phyloP scores from a whole-genome alignment of 2,888 invertebrate genomes.

The Volucella inanis region DNA sequence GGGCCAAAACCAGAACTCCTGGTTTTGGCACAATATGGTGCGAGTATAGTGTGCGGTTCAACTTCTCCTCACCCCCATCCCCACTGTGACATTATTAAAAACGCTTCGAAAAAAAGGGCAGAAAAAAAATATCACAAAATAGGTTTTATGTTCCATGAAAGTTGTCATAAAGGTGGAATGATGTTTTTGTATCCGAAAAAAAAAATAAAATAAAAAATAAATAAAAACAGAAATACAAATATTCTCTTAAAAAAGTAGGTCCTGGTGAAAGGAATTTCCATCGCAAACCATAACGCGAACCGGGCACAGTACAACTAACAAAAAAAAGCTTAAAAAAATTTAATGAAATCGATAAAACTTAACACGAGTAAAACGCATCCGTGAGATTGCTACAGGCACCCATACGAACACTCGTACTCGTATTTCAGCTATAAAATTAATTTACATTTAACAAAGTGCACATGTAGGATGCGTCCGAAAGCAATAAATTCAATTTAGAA shows the following conservation, averaged over 20 bases:
- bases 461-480: constrained; percentile 62
- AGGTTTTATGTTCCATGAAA: not conserved
- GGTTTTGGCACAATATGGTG: constrained; percentile 9
- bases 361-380: constrained; percentile 1
- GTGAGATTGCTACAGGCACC: not conserved
- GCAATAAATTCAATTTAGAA: constrained; percentile 73
- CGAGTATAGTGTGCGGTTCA: not conserved
- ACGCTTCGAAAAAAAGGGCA: not conserved
- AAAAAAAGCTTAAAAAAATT: constrained; percentile 16
- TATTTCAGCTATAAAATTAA: constrained; percentile 66
- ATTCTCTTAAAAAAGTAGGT: not conserved
- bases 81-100: constrained; percentile 43
- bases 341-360: constrained; percentile 48
- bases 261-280: not conserved
- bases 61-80: not conserved
- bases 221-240: not conserved
- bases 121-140: constrained; percentile 7
- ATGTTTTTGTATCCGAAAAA: not conserved
- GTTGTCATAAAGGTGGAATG: constrained; percentile 12
- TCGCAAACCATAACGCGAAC: not conserved
- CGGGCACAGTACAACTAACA: not conserved
- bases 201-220: not conserved
- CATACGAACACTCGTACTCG: constrained; percentile 47
- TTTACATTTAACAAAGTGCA: constrained; percentile 72
- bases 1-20: not conserved